Base-by-base conservation (phyloP, 2,888 invertebrate species). In the Watsonalla cultraria region DNA sequence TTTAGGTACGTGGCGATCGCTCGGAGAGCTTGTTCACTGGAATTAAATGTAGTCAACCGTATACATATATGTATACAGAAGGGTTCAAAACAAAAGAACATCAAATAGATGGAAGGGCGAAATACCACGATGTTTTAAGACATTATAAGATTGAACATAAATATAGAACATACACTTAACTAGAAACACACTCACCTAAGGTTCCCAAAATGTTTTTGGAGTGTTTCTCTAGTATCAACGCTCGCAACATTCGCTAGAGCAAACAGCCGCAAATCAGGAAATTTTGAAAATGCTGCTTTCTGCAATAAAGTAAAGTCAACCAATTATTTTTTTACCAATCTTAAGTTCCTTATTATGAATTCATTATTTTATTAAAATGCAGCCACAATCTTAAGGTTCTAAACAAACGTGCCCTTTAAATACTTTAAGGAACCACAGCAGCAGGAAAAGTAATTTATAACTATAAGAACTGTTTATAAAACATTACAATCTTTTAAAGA, bases 281-380 rank as follows among this genome's bases (percentile, higher is more conserved):
- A 98, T 78, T 98, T 96, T 0, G 96, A 95, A 84, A 98, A 99
- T 0, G 97, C 96, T 0, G 97, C 98, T 91, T 96, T 96, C 95
- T 98, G 89, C 61, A 87, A 85, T 11, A 42, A 52, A 39, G 2
- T n/a, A n/a, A 24, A 24, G 1, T 24, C 4, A 24, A 24, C 24
- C 24, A 2, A 2, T 24, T 4, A 24, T 24, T 24, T 24, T 24
- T 24, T 1, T 24, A 24, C n/a, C n/a, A n/a, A n/a, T n/a, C n/a
- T n/a, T n/a, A n/a, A n/a, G n/a, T n/a, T n/a, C n/a, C n/a, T n/a
- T n/a, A n/a, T n/a, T n/a, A n/a, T n/a, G n/a, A n/a, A n/a, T n/a
- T n/a, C n/a, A n/a, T n/a, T n/a, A n/a, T n/a, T n/a, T n/a, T 2
- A 24, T 2, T 24, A 2, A 24, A 24, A 4, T 24, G 4, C 24